These are phyloP conservation scores for Drosophila mettleri DNA, from an alignment of 2,888 invertebrate species.

Conservation along the genomic window DNA sequence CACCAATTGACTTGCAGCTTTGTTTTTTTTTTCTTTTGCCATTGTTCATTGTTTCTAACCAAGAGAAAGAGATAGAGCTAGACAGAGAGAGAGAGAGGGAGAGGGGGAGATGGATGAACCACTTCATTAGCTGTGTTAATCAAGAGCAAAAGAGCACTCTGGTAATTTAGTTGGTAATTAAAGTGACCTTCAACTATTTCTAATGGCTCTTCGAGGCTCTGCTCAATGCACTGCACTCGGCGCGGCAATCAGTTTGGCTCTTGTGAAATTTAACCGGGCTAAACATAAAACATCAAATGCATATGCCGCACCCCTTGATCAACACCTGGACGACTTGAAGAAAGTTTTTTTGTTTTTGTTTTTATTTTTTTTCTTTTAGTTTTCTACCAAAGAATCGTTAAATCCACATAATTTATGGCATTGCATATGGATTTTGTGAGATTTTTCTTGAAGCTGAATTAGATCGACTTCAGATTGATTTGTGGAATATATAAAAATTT, in stretches of 20 bases:
- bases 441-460: constrained; percentile 8
- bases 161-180: constrained; percentile 29
- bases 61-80: background rate
- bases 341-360: constrained; percentile 33
- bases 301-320: constrained; percentile 32
- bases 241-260: background rate
- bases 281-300: constrained; percentile 26
- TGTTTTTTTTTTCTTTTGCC: background rate
- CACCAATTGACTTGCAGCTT: constrained; percentile 27
- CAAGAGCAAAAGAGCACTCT: constrained; percentile 36
- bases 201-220: constrained; percentile 10
- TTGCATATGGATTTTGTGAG: constrained; percentile 1
- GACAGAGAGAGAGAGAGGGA: background rate
- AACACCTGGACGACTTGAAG: constrained; percentile 22
- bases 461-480: constrained; percentile 9
- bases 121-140: constrained; percentile 58
- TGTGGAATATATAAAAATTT: background rate
- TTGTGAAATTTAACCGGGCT: constrained; percentile 23
- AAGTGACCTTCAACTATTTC: constrained; percentile 40
- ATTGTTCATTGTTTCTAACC: constrained; percentile 50
- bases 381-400: constrained; percentile 27
- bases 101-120: constrained; percentile 9
- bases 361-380: background rate
- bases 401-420: constrained; percentile 36
- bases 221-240: constrained; percentile 5